phyloP scores from a whole-genome alignment of 1,140 invertebrate species.

The Globodera ellingtonae region DNA sequence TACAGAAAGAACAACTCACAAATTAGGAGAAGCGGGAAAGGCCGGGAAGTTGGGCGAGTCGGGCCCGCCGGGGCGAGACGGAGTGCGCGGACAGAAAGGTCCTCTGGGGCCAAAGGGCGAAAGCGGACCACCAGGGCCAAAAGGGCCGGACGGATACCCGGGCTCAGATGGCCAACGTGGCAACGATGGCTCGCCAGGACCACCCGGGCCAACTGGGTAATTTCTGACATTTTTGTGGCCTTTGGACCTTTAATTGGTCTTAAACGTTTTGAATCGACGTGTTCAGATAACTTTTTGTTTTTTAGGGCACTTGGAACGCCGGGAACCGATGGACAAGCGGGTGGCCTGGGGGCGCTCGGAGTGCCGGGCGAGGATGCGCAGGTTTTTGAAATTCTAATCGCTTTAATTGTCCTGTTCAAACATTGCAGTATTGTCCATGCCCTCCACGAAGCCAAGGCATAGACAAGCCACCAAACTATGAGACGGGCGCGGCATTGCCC shows the following conservation, averaged over 20 bases:
- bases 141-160: constrained; percentile 53
- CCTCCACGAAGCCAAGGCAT: constrained; percentile 45
- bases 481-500: background rate
- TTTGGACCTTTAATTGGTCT: background rate
- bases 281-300: background rate
- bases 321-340: constrained; percentile 54
- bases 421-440: constrained; percentile 49
- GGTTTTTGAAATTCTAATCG: background rate
- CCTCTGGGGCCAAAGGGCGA: constrained; percentile 47
- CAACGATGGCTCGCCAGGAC: constrained; percentile 47
- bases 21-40: constrained; percentile 41
- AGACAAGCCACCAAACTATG: constrained; percentile 29
- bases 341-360: constrained; percentile 35
- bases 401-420: background rate
- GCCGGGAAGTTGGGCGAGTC: constrained; percentile 45
- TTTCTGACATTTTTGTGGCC: background rate
- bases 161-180: constrained; percentile 54
- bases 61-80: constrained; percentile 45
- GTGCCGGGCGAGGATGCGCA: constrained; percentile 39
- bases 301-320: constrained; percentile 37
- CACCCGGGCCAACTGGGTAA: background rate
- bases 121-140: constrained; percentile 34
- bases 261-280: background rate
- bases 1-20: background rate
- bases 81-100: constrained; percentile 47